Conservation (phyloP, 2,113 vertebrate species). For the Urocynchramus pylzowi region DNA sequence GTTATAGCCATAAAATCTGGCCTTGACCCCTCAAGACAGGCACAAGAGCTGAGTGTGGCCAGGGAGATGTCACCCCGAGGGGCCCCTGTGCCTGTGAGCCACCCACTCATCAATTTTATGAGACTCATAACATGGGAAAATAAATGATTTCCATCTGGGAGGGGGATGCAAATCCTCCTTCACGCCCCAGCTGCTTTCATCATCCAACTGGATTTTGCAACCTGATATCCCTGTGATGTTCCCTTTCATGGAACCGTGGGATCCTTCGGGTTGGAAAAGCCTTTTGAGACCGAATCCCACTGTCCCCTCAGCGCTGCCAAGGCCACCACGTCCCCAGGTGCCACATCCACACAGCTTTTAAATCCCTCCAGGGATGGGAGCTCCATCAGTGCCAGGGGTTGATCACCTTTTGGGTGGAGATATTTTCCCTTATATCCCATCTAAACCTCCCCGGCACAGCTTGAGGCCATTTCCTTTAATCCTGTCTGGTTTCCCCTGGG, state of each 20-base stretch:
- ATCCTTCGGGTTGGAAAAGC: background rate
- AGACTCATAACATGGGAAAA: background rate
- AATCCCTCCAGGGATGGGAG: background rate
- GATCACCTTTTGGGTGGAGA: background rate
- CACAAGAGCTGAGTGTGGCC: fast-evolving
- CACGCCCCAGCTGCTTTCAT: background rate
- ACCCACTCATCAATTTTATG: background rate
- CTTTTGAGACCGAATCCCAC: fast-evolving
- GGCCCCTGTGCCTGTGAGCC: background rate
- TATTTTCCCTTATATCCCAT: background rate
- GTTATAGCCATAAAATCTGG: background rate
- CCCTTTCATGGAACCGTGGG: background rate
- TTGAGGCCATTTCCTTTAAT: background rate
- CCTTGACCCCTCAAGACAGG: background rate
- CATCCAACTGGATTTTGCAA: background rate
- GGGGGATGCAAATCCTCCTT: background rate
- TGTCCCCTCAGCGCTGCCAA: background rate
- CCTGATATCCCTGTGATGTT: background rate
- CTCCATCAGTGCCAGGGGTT: background rate
- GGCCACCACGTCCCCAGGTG: background rate
- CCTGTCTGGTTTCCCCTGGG: background rate
- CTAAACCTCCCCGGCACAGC: fast-evolving
- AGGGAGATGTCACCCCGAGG: background rate
- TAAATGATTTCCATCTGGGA: background rate
- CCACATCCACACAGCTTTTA: background rate